phyloP scores from a whole-genome alignment of 2,113 vertebrate species.

The Solenodon paradoxus region DNA sequence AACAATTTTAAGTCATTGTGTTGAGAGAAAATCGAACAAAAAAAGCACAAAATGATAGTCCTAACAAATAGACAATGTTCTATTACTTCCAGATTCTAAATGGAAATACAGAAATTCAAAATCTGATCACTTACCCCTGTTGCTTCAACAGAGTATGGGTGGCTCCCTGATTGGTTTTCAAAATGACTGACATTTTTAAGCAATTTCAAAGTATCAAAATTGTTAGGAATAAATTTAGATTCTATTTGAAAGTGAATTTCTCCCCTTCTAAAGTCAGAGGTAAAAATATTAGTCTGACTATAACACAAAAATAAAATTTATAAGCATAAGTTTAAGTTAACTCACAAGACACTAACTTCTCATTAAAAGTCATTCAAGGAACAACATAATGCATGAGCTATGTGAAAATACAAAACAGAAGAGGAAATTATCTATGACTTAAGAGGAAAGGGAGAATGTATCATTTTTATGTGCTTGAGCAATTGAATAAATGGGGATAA shows the following conservation, averaged over 20 bases:
- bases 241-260: background rate
- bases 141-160: background rate
- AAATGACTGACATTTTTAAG: background rate
- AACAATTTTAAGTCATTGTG: background rate
- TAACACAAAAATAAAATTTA: background rate
- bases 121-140: background rate
- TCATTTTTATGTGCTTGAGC: background rate
- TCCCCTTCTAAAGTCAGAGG: background rate
- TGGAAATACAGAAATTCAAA: background rate
- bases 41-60: background rate
- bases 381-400: background rate
- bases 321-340: background rate
- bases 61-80: background rate
- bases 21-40: background rate
- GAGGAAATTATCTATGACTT: background rate
- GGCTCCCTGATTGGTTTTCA: background rate
- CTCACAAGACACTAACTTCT: background rate
- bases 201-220: background rate
- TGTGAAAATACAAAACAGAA: background rate
- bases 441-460: background rate
- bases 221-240: background rate
- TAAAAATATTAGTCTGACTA: background rate
- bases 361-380: background rate
- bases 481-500: background rate
- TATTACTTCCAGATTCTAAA: no score